phyloP scores from a whole-genome alignment of 2,888 invertebrate species.

The Lamellibrachia satsuma region DNA sequence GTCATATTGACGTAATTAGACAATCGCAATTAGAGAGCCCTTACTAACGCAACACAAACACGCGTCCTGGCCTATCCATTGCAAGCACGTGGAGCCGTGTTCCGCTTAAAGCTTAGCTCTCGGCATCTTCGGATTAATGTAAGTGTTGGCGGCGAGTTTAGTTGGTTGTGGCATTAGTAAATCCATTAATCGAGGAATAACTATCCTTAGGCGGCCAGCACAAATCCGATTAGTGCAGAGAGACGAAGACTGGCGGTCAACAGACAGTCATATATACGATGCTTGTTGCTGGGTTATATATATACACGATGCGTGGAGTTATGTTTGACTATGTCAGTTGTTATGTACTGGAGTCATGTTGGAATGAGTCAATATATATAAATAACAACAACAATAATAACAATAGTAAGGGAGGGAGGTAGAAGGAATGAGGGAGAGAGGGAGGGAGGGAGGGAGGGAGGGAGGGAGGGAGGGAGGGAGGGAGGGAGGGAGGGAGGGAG shows the following conservation, averaged over 20 bases:
- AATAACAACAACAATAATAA: neutral
- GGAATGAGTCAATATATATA: neutral
- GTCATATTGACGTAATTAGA: neutral
- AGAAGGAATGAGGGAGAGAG: neutral
- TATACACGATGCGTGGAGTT: neutral
- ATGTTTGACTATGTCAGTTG: neutral
- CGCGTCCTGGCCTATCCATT: neutral
- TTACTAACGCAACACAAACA: neutral
- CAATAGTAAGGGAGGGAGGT: too few species aligned
- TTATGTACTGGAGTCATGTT: neutral
- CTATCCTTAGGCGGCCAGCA: neutral
- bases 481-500: neutral
- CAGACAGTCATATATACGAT: neutral
- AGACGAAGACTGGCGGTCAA: neutral
- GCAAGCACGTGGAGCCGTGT: neutral
- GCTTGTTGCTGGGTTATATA: neutral
- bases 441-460: neutral
- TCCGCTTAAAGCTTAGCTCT: neutral
- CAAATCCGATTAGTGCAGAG: slow-evolving; percentile 8
- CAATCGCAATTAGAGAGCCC: neutral
- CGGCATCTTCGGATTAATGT: slow-evolving; percentile 7
- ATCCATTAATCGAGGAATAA: slow-evolving; percentile 4
- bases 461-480: neutral
- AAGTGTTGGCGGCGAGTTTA: neutral
- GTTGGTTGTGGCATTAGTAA: neutral